A percentile compares a stretch with the other conserved stretches of the same genome.
Evolutionary conservation across 2,888 invertebrate species (phyloP).

Genomic region (Mesochorus sp.): DNA sequence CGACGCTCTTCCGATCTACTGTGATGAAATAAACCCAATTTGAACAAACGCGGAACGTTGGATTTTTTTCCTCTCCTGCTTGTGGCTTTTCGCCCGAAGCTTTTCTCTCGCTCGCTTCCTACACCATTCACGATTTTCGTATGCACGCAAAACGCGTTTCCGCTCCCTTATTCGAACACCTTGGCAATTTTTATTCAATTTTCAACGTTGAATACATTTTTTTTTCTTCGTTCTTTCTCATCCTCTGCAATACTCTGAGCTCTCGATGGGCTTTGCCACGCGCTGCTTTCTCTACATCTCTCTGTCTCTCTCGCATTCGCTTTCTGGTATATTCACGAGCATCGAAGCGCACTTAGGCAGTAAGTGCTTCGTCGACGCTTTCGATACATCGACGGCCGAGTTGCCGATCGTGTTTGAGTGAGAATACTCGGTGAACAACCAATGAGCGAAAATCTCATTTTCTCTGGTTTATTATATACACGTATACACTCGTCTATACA

Average conservation of each 20-base stretch:
- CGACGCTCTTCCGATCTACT: too few relatives aligned
- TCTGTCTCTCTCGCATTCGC: slow-evolving; percentile 9
- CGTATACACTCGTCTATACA: neutral
- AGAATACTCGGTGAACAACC: slow-evolving; percentile 21
- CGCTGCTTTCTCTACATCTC: neutral
- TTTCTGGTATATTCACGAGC: slow-evolving; percentile 37
- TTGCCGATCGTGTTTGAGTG: slow-evolving; percentile 5
- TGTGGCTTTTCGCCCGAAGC: neutral
- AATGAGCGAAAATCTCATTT: slow-evolving; percentile 24
- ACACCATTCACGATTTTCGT: neutral
- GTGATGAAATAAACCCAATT: neutral
- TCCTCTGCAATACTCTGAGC: neutral
- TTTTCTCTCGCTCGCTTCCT: neutral
- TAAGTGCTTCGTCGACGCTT: slow-evolving; percentile 59
- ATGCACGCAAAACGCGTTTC: slow-evolving; percentile 1
- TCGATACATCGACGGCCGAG: slow-evolving; percentile 26
- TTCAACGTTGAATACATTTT: slow-evolving; percentile 53
- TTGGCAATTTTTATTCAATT: slow-evolving; percentile 54
- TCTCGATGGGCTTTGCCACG: slow-evolving; percentile 10
- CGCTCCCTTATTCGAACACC: slow-evolving; percentile 24
- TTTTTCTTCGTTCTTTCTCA: slow-evolving; percentile 6
- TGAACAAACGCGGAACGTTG: neutral
- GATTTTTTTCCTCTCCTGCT: neutral
- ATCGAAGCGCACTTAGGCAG: slow-evolving; percentile 47
- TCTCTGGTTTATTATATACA: neutral